Percentiles rank a stretch among this genome's conserved stretches.
phyloP scores from a whole-genome alignment of 2,113 vertebrate species.

The Centropus unirufus region DNA sequence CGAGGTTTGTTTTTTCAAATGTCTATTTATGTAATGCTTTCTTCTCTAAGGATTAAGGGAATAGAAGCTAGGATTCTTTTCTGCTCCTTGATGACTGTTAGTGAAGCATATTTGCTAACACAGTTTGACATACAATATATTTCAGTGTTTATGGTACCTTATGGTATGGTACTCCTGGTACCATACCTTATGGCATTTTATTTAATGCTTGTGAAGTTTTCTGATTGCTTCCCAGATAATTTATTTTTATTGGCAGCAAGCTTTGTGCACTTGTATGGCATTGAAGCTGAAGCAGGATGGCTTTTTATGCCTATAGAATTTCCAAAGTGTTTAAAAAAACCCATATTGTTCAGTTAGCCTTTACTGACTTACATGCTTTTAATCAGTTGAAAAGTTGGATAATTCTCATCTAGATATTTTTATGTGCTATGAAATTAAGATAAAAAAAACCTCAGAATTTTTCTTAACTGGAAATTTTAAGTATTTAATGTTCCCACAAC shows the following conservation, averaged over 20 bases:
- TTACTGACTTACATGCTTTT: background rate
- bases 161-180: conserved; percentile 43
- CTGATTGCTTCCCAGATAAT: conserved; percentile 36
- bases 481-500: background rate
- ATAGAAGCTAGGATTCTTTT: background rate
- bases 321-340: background rate
- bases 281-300: background rate
- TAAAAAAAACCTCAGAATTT: background rate
- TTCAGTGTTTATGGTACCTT: conserved; percentile 56
- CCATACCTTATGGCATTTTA: conserved; percentile 51
- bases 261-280: background rate
- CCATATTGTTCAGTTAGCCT: background rate
- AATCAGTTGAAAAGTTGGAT: background rate
- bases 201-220: conserved; percentile 51
- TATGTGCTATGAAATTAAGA: background rate
- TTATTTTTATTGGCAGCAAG: conserved; percentile 47
- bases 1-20: background rate
- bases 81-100: conserved; percentile 27
- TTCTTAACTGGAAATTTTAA: background rate
- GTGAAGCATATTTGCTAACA: conserved; percentile 54
- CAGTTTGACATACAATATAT: conserved; percentile 56
- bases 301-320: background rate
- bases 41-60: conserved; percentile 18
- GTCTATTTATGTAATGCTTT: conserved; percentile 35
- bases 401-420: background rate